A percentile compares a stretch with the other conserved stretches of the same genome.
Evolutionary conservation across 2,113 vertebrate species (phyloP).

Genomic region (Chaenocephalus aceratus): DNA sequence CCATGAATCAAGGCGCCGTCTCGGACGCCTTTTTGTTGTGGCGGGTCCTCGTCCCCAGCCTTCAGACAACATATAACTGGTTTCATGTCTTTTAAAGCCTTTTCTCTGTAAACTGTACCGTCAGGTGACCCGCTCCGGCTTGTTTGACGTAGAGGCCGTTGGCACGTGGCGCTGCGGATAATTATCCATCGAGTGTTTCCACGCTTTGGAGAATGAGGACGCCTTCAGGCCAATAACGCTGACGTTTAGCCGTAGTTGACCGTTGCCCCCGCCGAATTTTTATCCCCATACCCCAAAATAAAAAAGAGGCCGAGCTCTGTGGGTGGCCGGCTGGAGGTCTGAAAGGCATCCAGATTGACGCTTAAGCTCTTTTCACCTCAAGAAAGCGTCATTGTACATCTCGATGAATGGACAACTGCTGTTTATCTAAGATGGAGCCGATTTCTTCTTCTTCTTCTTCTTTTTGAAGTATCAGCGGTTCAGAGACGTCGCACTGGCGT

Average conservation of each 20-base stretch:
- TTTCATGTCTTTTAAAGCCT: slow-evolving; percentile 54
- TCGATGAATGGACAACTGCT: slow-evolving; percentile 77
- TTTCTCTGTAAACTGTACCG: slow-evolving; percentile 54
- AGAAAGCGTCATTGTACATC: slow-evolving; percentile 80
- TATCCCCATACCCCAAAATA: slow-evolving; percentile 17
- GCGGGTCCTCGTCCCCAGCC: slow-evolving; percentile 31
- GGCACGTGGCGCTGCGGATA: slow-evolving; percentile 40
- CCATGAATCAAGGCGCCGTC: slow-evolving; percentile 89
- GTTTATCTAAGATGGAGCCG: slow-evolving; percentile 69
- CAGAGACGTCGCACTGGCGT: slow-evolving; percentile 26
- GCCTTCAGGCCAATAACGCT: slow-evolving; percentile 28
- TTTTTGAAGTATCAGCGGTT: slow-evolving; percentile 41
- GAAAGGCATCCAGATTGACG: slow-evolving; percentile 80
- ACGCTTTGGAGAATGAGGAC: slow-evolving; percentile 28
- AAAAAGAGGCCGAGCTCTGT: slow-evolving; percentile 65
- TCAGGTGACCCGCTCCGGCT: slow-evolving; percentile 62
- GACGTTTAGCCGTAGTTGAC: slow-evolving; percentile 61
- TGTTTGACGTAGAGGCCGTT: slow-evolving; percentile 1
- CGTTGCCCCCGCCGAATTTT: slow-evolving; percentile 46
- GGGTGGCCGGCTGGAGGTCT: slow-evolving; percentile 84
- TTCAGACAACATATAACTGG: slow-evolving; percentile 82
- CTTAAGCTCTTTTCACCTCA: slow-evolving; percentile 68
- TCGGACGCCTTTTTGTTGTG: slow-evolving; percentile 81
- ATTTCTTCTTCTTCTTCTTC: slow-evolving; percentile 19
- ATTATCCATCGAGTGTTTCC: slow-evolving; percentile 14